A percentile compares a stretch with the other conserved stretches of the same genome.
Conservation (phyloP, 2,797 vertebrate genomes). For the Dryobates pubescens region DNA sequence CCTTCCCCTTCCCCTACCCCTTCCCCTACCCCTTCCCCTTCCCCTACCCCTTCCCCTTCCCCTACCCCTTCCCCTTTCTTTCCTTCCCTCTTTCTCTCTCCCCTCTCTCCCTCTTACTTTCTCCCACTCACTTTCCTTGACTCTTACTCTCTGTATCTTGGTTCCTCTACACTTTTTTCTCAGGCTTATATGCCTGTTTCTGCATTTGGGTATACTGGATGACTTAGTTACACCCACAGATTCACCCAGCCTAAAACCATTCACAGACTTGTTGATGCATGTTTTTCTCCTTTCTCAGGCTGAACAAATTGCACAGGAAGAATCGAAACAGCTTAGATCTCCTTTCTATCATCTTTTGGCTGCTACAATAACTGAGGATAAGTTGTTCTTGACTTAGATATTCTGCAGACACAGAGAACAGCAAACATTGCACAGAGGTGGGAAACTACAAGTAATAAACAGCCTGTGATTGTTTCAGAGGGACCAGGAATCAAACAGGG, state of each 20-base stretch:
- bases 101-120: neutral
- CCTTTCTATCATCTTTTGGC: neutral
- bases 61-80: neutral
- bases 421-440: neutral
- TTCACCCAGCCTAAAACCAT: constrained; percentile 48
- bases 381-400: neutral
- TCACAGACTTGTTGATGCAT: constrained; percentile 51
- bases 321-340: neutral
- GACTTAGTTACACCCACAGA: constrained; percentile 53
- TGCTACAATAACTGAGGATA: neutral
- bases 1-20: accelerated
- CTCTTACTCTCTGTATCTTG: neutral
- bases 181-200: neutral
- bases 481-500: neutral
- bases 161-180: neutral
- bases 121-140: neutral
- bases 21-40: accelerated
- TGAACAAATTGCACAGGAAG: neutral
- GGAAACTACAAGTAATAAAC: neutral
- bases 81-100: too few species aligned
- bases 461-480: neutral
- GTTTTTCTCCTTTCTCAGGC: constrained; percentile 35
- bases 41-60: too few species aligned
- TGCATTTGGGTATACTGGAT: neutral
- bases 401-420: neutral